Evolutionary conservation across 1,140 invertebrate species (phyloP), one percentile per base, ranked within the genome.

Genomic region (Hermetia illucens): DNA sequence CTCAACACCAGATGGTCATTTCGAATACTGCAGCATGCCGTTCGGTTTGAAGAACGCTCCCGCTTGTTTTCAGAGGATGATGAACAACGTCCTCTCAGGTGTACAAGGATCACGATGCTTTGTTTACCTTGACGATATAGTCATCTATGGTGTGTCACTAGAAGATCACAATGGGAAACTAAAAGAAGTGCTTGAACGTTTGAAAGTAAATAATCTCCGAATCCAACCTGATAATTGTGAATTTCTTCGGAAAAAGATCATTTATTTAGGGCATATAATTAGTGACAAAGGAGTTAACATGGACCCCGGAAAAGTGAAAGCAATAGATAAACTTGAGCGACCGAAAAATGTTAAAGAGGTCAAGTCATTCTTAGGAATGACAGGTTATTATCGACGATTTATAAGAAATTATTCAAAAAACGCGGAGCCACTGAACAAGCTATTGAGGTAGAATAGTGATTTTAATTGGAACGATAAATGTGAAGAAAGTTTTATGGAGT

Each of bases 281-380:
- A 56, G 53, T 2, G 34, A 41, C 8, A 22, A 58, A 13, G 63
- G 66, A 9, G 49, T 69, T 3, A 43, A 40, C 38, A 61, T 63
- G 5, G 52, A 66, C 43, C 61, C 55, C 10, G 36, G 45, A 1
- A 69, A 68, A 55, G 47, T 64, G 3, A 37, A 41, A 36, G 40
- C 47, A 2, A 41, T 64, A 9, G 34, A n/a, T 40, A 45, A 65
- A 27, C 13, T 27, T 27, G 60, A 62, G 5, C 36, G 21, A 18
- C 60, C 64, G 15, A 60, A 45, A 42, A 58, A 45, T 34, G 4
- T 32, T 8, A 58, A 58, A 36, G 44, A 63, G 16, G 43, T 65
- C n/a, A 55, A 58, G 52, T 38, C 44, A 33, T 68, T 68, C 45
- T 33, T 69, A 34, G 66, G 66, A 15, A 41, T 66, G 6, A 37